Evolutionary conservation across 2,888 invertebrate species (phyloP).

Genomic region (Mythimna ferrago): DNA sequence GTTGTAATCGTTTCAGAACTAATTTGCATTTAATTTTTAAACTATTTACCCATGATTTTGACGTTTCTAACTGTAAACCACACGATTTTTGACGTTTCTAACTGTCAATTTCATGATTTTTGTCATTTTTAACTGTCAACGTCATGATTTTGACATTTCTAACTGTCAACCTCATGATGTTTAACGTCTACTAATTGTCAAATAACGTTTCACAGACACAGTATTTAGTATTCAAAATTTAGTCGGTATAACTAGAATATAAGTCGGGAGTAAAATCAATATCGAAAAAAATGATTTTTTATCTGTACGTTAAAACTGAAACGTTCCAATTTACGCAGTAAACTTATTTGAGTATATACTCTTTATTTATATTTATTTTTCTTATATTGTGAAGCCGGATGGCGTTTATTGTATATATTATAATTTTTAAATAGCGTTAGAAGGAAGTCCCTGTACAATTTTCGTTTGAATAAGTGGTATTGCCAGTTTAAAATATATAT

Average conservation of each 20-base stretch:
- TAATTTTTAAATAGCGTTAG: constrained; percentile 61
- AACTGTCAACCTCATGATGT: constrained; percentile 7
- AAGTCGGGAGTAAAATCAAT: constrained; percentile 72
- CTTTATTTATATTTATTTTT: constrained; percentile 71
- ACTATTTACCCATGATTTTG: not conserved
- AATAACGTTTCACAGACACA: constrained; percentile 56
- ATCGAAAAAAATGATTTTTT: constrained; percentile 55
- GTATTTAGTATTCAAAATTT: constrained; percentile 75
- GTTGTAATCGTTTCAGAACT: not conserved
- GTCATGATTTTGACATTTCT: not conserved
- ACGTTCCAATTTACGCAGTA: constrained; percentile 71
- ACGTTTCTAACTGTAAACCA: constrained; percentile 22
- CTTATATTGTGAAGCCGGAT: constrained; percentile 59
- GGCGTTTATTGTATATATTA: constrained; percentile 72
- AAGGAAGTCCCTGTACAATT: constrained; percentile 59
- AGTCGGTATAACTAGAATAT: constrained; percentile 73
- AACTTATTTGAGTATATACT: constrained; percentile 69
- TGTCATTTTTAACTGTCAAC: not conserved
- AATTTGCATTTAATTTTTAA: constrained; percentile 18
- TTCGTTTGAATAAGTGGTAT: constrained; percentile 55
- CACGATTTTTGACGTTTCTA: not conserved
- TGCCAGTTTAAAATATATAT: constrained; percentile 35
- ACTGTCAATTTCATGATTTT: constrained; percentile 16
- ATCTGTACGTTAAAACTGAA: constrained; percentile 52
- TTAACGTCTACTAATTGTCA: constrained; percentile 25